Evolutionary conservation across 2,888 invertebrate genomes (phyloP).

Genomic region (Serripes groenlandicus): DNA sequence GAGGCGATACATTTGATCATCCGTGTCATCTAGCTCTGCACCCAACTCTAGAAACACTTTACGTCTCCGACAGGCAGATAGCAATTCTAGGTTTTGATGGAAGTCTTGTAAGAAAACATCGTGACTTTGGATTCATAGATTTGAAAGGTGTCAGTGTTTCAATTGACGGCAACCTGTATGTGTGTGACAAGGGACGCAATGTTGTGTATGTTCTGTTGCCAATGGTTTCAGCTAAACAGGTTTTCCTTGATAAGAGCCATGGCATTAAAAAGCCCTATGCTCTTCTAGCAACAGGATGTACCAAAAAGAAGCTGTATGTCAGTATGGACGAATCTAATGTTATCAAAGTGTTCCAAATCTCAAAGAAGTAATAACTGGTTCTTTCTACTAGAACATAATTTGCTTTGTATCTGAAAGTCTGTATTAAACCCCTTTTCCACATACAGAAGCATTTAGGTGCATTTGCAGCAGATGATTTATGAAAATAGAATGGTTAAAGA

Average conservation of each 20-base stretch:
- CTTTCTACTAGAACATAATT: too few relatives aligned
- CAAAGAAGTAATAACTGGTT: not conserved
- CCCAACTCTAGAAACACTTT: not conserved
- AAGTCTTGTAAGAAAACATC: conserved; percentile 10
- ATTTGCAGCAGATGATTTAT: too few relatives aligned
- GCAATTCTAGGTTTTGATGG: not conserved
- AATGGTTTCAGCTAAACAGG: not conserved
- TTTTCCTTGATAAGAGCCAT: not conserved
- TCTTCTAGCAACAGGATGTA: not conserved
- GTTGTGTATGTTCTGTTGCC: not conserved
- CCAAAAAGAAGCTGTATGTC: not conserved
- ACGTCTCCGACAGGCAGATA: conserved; percentile 8
- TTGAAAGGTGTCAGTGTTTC: not conserved
- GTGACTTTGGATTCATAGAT: conserved; percentile 5
- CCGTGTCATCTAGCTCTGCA: not conserved
- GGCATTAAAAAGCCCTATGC: not conserved
- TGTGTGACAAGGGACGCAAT: not conserved
- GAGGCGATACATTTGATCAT: conserved; percentile 5
- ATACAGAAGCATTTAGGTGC: too few relatives aligned
- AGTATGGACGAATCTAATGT: not conserved
- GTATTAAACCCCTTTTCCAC: too few relatives aligned
- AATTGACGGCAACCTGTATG: not conserved
- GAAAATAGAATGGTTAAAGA: too few relatives aligned
- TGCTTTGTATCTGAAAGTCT: too few relatives aligned
- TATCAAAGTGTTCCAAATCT: conserved; percentile 11